Evolutionary conservation across 2,888 invertebrate species (phyloP), one percentile per base, ranked within the genome.

Genomic region (Pristionchus exspectatus): DNA sequence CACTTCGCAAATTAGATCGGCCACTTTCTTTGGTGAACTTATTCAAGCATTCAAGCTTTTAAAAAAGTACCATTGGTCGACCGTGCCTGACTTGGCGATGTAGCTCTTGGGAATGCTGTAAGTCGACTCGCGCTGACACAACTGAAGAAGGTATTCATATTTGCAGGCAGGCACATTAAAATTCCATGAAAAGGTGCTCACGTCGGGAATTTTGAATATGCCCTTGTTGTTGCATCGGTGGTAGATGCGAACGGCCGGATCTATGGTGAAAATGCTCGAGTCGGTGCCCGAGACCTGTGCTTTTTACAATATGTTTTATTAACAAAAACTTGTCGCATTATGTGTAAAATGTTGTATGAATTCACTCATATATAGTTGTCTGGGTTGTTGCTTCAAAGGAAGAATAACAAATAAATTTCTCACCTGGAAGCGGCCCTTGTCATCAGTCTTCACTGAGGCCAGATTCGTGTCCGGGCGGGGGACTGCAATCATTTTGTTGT

Each of bases 201-300:
- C 85, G 2, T 59, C 38, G 38, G 85, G 85, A 30, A 86, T 44
- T 30, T 30, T 63, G 59, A 86, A 63, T 24, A 86, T 44, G 54
- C 84, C 84, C 24, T 38, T 56, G 87, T 87, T 87, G n/a, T 87
- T 87, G 69, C 87, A 87, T 33, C 54, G 44, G 56, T 87, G 87
- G 72, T 87, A 87, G 87, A 87, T 24, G 2, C 59, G 56, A 2
- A 87, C 72, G 10, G 24, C 72, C 3, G 87, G 87, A 14, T 44
- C 44, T 44, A 87, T 69, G 5, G 87, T 72, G 21, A 56, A 33
- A 14, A 87, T 50, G 33, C 59, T 59, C 21, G 30, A 59, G n/a
- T 87, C 87, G 21, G 74, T 77, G 74, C 74, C 74, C 24, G 74
- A 77, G 2, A 77, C 74, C 74, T 77, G 24, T 1, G 24, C 10